phyloP scores from a whole-genome alignment of 2,113 vertebrate species.

The Oceanodroma tethys region DNA sequence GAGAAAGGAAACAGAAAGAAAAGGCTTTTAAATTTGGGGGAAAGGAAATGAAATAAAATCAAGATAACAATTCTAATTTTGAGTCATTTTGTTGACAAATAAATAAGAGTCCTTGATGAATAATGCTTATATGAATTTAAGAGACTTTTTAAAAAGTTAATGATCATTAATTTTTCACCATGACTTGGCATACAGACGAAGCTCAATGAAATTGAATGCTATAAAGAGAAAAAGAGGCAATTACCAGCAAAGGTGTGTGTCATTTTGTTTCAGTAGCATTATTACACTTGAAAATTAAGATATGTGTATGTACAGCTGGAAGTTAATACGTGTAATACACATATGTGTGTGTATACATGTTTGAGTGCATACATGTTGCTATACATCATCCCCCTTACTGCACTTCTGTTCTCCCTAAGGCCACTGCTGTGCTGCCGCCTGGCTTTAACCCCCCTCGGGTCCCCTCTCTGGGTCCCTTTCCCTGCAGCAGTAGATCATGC shows the following conservation, averaged over 20 bases:
- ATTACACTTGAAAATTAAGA: neutral
- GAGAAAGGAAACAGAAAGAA: neutral
- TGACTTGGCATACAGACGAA: neutral
- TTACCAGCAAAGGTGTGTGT: neutral
- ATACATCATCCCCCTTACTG: accelerated
- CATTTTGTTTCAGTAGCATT: neutral
- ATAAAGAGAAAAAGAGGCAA: neutral
- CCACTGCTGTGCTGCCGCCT: accelerated
- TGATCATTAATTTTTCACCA: neutral
- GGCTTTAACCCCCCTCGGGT: neutral
- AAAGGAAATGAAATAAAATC: neutral
- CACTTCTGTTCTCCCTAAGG: neutral
- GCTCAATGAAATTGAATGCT: neutral
- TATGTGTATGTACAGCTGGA: neutral
- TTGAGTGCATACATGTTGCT: neutral
- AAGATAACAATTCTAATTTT: neutral
- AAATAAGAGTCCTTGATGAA: neutral
- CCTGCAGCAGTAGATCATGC: neutral
- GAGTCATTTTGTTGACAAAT: neutral
- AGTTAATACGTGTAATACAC: neutral
- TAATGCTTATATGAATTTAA: neutral
- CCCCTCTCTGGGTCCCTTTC: neutral
- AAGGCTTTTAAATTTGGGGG: neutral
- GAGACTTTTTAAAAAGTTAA: neutral
- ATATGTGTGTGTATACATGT: neutral